Base-by-base conservation (phyloP, 2,888 invertebrate species). In the Tridacna crocea region DNA sequence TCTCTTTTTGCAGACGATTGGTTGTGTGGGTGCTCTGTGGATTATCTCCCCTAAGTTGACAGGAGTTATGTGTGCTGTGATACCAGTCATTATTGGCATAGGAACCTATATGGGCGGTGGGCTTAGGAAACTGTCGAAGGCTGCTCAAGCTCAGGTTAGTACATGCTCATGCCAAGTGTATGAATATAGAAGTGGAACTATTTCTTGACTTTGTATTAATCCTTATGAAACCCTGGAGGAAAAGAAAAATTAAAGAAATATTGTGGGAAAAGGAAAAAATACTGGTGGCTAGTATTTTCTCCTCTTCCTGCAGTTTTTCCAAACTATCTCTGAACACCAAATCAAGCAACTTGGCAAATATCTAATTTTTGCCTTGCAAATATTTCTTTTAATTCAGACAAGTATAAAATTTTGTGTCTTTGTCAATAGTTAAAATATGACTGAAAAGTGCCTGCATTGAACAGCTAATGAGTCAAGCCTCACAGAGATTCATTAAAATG, bases 1-100 rank as follows among this genome's bases (percentile, higher is more conserved):
- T 36, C 36, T 27, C 46, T 70, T 51, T 24, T 88, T 87, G 12
- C 90, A 94, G 94, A 92, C 92, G 22, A 73, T 93, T 55, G 94
- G 94, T 12, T 94, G 93, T 90, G 87, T 92, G 27, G 89, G 88
- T 15, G 97, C 98, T 22, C 94, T 99, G 73, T 96, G 98, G 86
- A 95, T 97, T 61, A 97, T 99, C 92, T 99, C 99, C 0, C 98
- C 98, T 0, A 97, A 97, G 90, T 96, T 99, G 95, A 98, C 99
- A 0, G 96, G 96, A 0, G 95, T 97, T 61, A 97, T 98, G 79
- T 94, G 98, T 87, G 95, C 97, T n/a, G 96, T 97, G 77, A 96
- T 99, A 27, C 98, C 99, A 0, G 96, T 97, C 0, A 96, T 99
- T 15, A 97, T 99, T 82, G 95, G 96, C 24, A 96, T 97, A n/a